phyloP scores from a whole-genome alignment of 30 jellyfish, hydroid and myxozoan genomes.

The Rhopilema esculentum region DNA sequence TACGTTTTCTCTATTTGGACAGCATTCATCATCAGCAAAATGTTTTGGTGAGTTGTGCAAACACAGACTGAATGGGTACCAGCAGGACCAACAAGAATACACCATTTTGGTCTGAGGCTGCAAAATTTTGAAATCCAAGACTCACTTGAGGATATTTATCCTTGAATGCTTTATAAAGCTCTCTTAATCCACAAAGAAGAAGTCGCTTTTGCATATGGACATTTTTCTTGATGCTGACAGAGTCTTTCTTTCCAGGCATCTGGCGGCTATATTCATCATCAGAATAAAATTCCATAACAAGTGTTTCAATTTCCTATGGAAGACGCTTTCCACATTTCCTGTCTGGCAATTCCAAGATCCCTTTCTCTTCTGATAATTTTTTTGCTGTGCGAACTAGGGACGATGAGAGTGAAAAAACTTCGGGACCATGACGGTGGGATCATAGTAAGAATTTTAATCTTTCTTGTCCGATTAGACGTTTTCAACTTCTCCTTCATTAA shows the following conservation, averaged over 20 bases:
- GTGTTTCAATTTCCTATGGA: background rate
- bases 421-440: background rate
- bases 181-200: conserved; percentile 39
- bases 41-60: conserved; percentile 61
- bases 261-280: background rate
- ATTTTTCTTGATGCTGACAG: background rate
- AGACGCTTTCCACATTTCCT: background rate
- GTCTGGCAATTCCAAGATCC: conserved; percentile 36
- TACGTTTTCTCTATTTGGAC: background rate
- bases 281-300: conserved; percentile 10
- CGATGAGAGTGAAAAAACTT: background rate
- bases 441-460: background rate
- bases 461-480: background rate
- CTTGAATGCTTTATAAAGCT: conserved; percentile 47
- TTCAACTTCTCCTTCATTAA: background rate
- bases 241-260: background rate
- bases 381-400: conserved; percentile 16
- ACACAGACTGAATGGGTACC: conserved; percentile 75
- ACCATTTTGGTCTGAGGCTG: conserved; percentile 65
- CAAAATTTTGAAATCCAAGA: conserved; percentile 55
- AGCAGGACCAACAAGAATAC: conserved; percentile 55
- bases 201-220: conserved; percentile 36
- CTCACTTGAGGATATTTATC: conserved; percentile 15
- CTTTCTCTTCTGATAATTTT: conserved; percentile 17
- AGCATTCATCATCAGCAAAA: conserved; percentile 26